Evolutionary conservation across 2,888 invertebrate genomes (phyloP).

Genomic region (Labia minor): DNA sequence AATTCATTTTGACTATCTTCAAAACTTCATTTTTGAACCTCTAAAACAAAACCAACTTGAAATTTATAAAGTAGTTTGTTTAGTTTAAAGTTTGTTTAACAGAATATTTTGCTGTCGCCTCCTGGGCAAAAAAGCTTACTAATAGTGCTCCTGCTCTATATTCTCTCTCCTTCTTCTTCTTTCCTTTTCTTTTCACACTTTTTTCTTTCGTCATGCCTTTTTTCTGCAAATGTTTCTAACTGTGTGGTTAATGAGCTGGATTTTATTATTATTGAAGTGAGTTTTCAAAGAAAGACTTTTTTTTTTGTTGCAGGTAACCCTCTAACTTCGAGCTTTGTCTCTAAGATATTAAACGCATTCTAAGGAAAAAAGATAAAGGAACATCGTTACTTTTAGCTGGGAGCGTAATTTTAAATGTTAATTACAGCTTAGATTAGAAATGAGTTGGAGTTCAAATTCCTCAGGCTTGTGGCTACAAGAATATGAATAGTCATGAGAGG

Average conservation of each 20-base stretch:
- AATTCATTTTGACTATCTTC: too few relatives aligned
- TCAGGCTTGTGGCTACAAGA: background rate
- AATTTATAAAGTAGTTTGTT: too few relatives aligned
- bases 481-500: slow-evolving; percentile 22
- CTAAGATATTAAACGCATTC: background rate
- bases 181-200: background rate
- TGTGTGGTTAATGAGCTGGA: slow-evolving; percentile 8
- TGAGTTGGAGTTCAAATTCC: background rate
- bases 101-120: too few relatives aligned
- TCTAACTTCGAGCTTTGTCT: background rate
- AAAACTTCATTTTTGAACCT: too few relatives aligned
- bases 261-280: slow-evolving; percentile 7
- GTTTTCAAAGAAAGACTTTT: background rate
- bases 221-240: background rate
- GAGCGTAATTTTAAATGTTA: background rate
- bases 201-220: background rate
- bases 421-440: background rate
- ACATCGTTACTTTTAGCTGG: background rate
- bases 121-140: too few relatives aligned
- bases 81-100: too few relatives aligned
- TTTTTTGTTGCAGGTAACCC: background rate
- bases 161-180: background rate
- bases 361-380: background rate
- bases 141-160: too few relatives aligned
- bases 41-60: too few relatives aligned